A percentile compares a stretch with the other conserved stretches of the same genome.
Evolutionary conservation across 2,888 invertebrate genomes (phyloP).

Genomic region (Epinotia brunnichana): DNA sequence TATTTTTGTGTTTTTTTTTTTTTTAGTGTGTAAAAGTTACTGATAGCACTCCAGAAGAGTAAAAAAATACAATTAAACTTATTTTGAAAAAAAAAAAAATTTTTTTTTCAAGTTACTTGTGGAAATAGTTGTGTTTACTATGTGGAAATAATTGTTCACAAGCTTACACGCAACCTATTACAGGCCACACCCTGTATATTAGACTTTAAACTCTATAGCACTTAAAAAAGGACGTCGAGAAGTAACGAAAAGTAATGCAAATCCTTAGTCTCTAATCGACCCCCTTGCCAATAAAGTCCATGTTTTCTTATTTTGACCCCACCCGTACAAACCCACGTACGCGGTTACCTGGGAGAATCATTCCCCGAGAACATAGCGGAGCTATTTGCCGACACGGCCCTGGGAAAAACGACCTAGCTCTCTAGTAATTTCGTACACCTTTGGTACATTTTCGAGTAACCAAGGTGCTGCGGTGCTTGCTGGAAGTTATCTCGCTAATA

Average conservation of each 20-base stretch:
- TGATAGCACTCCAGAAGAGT: no score
- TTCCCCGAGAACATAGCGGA: neutral
- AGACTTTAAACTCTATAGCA: no score
- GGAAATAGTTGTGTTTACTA: no score
- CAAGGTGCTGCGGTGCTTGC: conserved; percentile 4
- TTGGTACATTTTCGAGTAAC: neutral
- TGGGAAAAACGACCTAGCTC: neutral
- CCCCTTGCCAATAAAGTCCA: neutral
- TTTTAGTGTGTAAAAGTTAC: no score
- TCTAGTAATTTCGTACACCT: neutral
- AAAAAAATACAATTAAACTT: no score
- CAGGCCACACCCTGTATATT: no score
- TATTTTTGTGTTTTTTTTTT: no score
- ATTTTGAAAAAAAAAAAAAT: no score
- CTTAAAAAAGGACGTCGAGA: neutral
- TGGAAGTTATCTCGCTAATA: neutral
- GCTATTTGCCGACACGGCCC: neutral
- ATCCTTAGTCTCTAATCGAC: neutral
- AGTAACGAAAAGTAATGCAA: neutral
- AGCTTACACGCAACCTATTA: no score
- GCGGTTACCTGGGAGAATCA: neutral
- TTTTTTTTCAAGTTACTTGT: no score
- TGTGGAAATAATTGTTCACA: no score
- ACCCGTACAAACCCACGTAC: neutral
- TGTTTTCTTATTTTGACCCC: neutral